Conservation (phyloP, 2,797 vertebrate species). For the Acrossocheilus fasciatus region DNA sequence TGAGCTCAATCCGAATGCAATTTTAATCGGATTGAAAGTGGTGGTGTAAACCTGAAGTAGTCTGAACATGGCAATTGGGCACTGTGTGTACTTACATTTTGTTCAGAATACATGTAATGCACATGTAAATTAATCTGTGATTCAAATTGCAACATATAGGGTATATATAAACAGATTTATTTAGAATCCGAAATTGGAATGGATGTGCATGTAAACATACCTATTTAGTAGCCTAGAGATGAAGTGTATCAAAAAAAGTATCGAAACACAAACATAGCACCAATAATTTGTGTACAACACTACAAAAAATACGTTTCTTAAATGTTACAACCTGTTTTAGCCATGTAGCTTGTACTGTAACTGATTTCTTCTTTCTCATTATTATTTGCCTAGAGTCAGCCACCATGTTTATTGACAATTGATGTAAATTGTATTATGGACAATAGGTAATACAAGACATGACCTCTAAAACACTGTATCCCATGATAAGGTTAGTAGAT, state of each 20-base stretch:
- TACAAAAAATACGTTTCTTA: background rate
- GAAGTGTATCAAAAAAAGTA: background rate
- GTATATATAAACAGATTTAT: background rate
- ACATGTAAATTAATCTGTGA: background rate
- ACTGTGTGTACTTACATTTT: background rate
- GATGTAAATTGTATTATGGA: background rate
- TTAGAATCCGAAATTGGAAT: background rate
- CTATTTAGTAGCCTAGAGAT: background rate
- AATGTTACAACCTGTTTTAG: background rate
- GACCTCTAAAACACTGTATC: conserved; percentile 31
- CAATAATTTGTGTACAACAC: background rate
- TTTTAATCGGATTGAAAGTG: background rate
- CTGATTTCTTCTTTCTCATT: background rate
- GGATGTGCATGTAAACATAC: background rate
- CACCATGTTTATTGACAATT: background rate
- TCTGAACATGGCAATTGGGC: background rate
- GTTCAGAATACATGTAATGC: background rate
- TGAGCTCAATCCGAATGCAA: background rate
- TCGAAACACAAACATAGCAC: background rate
- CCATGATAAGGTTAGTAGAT: conserved; percentile 18
- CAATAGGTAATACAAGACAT: background rate
- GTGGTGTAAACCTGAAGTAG: conserved; percentile 1
- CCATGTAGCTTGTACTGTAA: no score
- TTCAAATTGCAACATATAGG: background rate
- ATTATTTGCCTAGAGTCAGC: background rate